These are phyloP conservation scores for Orcinus orca DNA, from an alignment of 2,113 vertebrate species.

Conservation along the genomic window DNA sequence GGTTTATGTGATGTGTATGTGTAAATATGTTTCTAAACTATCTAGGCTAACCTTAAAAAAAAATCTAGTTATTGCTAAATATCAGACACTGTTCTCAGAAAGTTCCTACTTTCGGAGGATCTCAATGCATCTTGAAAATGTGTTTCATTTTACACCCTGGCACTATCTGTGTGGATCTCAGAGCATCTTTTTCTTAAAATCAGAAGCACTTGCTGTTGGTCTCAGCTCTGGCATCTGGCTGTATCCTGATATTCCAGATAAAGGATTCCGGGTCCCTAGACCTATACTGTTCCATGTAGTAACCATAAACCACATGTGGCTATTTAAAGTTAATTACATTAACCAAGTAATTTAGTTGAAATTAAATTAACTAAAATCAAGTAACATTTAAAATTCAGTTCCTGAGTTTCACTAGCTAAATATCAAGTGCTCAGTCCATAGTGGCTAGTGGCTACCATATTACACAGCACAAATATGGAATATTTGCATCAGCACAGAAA, in stretches of 20 bases:
- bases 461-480: not conserved
- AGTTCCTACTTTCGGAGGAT: not conserved
- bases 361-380: not conserved
- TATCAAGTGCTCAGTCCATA: not conserved
- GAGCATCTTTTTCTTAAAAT: not conserved
- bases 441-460: not conserved
- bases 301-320: not conserved
- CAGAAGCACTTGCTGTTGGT: not conserved
- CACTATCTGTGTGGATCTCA: not conserved
- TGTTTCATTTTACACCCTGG: not conserved
- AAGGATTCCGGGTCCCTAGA: not conserved
- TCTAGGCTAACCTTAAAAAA: not conserved
- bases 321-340: slow-evolving; percentile 20
- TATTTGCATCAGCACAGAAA: not conserved
- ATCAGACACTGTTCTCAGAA: not conserved
- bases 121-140: not conserved
- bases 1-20: not conserved
- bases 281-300: not conserved
- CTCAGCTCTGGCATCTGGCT: not conserved
- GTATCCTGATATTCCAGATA: not conserved
- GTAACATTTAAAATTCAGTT: not conserved
- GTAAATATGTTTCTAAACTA: not conserved
- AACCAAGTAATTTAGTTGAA: not conserved
- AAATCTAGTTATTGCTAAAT: not conserved
- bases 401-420: not conserved